Evolutionary conservation across 2,888 invertebrate species (phyloP), one percentile per base, ranked within the genome.

Genomic region (Epinotia bilunana): DNA sequence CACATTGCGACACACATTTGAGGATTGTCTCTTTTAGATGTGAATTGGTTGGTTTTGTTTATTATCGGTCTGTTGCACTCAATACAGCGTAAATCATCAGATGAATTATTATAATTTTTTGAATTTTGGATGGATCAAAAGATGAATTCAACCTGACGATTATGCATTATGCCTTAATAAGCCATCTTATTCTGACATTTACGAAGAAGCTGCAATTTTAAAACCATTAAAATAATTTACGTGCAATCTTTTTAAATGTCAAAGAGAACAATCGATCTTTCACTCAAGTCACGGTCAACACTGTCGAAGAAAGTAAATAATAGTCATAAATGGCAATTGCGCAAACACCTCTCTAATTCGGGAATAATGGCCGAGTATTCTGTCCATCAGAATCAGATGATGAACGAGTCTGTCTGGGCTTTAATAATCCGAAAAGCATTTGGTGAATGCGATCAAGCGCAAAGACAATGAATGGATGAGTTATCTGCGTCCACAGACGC

Each of bases 1-100:
- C 71, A 67, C 20, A 67, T 72, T 67, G 72, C 75, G 75, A 72
- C 75, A 75, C 71, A 72, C 71, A 75, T 72, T 62, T 72, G 72
- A 72, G 20, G 61, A 72, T 75, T 61, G 55, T 65, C 71, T 61
- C 61, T 43, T 70, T 75, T 71, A 67, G 62, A 71, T 64, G 70
- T 1, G 5, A 33, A 43, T 65, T 11, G 46, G 65, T 65, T 65
- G 60, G 28, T 72, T 72, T 75, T 18, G 46, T 55, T 67, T 11
- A 75, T 72, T 65, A 72, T 62, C 60, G 71, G 3, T 23, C n/a
- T 53, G 60, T 46, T 53, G 55, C 62, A 64, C 39, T 33, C 63
- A 39, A 49, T 71, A 39, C 12, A 46, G 39, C 16, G 39, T 61
- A 65, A 60, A 9, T 69, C n/a, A 6, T 69, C 20, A 23, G 11